phyloP scores from a whole-genome alignment of 2,888 invertebrate genomes.

The Amphipyra berbera region DNA sequence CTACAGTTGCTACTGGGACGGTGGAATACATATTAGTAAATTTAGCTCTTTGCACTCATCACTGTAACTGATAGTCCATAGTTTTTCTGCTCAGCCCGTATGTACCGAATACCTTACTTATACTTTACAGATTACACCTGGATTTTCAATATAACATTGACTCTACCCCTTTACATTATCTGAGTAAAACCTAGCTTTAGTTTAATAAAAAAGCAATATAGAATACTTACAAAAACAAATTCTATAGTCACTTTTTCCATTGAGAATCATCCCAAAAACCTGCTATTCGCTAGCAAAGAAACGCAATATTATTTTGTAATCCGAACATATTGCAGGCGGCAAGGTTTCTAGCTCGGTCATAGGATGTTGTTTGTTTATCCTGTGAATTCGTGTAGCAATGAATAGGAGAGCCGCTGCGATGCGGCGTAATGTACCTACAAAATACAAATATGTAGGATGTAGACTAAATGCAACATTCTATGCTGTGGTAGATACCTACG shows the following conservation, averaged over 20 bases:
- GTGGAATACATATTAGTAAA: neutral
- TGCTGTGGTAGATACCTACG: neutral
- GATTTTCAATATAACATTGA: no score
- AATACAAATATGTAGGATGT: constrained; percentile 25
- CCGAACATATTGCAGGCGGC: constrained; percentile 85
- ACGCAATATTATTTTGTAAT: constrained; percentile 82
- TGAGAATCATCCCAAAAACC: constrained; percentile 19
- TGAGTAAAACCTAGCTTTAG: no score
- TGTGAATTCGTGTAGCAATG: constrained; percentile 64
- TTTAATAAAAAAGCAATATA: neutral
- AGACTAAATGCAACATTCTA: constrained; percentile 36
- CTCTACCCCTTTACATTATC: no score
- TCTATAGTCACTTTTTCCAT: constrained; percentile 1
- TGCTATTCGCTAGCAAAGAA: constrained; percentile 61
- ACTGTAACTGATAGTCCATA: neutral
- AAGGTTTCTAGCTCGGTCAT: constrained; percentile 69
- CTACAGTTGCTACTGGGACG: neutral
- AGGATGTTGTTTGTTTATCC: constrained; percentile 71
- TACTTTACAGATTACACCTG: no score
- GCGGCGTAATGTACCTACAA: constrained; percentile 53
- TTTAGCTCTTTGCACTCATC: neutral
- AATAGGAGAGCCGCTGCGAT: constrained; percentile 60
- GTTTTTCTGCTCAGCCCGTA: no score
- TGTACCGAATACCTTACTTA: no score
- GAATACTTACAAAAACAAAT: neutral